Conservation (phyloP, 1,140 invertebrate species). For the Drosophila saltans region DNA sequence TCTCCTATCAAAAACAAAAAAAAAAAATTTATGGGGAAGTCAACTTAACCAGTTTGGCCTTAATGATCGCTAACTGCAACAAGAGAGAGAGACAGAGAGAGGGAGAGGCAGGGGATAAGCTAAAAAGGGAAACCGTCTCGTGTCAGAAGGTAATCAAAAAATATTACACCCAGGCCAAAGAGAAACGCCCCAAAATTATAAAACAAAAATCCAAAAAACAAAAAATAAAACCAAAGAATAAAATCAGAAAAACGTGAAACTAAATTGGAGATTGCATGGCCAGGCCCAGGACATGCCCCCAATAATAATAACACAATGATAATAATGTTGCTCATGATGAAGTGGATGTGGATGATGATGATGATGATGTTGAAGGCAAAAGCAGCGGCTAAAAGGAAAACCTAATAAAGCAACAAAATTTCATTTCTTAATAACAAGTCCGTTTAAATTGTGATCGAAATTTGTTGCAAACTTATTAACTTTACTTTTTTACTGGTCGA, state of each 20-base stretch:
- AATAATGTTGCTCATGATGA: slow-evolving; percentile 43
- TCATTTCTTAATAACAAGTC: slow-evolving; percentile 77
- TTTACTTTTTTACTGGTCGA: slow-evolving; percentile 18
- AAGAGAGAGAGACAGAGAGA: background rate
- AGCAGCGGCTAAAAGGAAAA: slow-evolving; percentile 41
- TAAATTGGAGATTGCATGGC: slow-evolving; percentile 62
- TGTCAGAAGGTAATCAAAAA: slow-evolving; percentile 77
- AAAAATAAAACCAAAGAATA: slow-evolving; percentile 47
- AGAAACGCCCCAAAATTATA: slow-evolving; percentile 34
- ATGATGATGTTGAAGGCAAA: background rate
- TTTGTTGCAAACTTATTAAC: slow-evolving; percentile 70
- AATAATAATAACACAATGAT: slow-evolving; percentile 46
- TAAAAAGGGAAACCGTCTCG: slow-evolving; percentile 47
- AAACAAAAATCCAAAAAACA: slow-evolving; percentile 24
- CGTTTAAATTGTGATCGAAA: slow-evolving; percentile 26
- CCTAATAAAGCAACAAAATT: slow-evolving; percentile 81
- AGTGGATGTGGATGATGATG: slow-evolving; percentile 43
- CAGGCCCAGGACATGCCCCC: slow-evolving; percentile 52
- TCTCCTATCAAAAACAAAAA: slow-evolving; percentile 13
- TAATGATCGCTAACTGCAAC: background rate
- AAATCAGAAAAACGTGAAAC: slow-evolving; percentile 47
- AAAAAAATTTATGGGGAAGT: slow-evolving; percentile 16
- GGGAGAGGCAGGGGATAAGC: background rate
- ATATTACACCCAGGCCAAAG: slow-evolving; percentile 61
- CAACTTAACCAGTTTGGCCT: slow-evolving; percentile 12